Evolutionary conservation across 1,140 invertebrate species (phyloP).

Genomic region (Reticulitermes speratus): DNA sequence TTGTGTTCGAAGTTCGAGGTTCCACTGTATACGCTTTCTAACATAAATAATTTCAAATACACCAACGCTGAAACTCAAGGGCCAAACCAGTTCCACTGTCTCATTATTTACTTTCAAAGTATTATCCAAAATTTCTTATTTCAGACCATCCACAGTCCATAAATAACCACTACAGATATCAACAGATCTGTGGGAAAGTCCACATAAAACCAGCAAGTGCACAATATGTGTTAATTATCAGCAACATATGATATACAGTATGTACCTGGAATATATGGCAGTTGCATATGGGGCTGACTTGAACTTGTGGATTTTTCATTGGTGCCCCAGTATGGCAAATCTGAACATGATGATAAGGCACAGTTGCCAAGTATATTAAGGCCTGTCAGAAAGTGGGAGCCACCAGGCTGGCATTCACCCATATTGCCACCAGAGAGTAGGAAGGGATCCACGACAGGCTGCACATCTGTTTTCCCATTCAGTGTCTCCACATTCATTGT

Average conservation of each 20-base stretch:
- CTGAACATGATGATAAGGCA: slow-evolving; percentile 44
- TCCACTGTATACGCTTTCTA: too few relatives aligned
- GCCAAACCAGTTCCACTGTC: too few relatives aligned
- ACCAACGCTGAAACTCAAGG: too few relatives aligned
- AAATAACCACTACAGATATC: too few relatives aligned
- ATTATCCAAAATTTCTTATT: too few relatives aligned
- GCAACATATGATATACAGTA: background rate
- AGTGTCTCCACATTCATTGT: slow-evolving; percentile 50
- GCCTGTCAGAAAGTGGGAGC: slow-evolving; percentile 48
- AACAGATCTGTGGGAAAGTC: too few relatives aligned
- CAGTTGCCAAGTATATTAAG: slow-evolving; percentile 46
- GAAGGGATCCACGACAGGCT: slow-evolving; percentile 50
- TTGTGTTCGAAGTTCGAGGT: too few relatives aligned
- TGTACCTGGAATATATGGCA: background rate
- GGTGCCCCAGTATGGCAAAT: slow-evolving; percentile 39
- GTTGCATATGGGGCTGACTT: background rate
- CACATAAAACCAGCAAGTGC: too few relatives aligned
- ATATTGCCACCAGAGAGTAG: slow-evolving; percentile 50
- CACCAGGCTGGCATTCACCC: slow-evolving; percentile 50
- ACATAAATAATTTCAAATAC: too few relatives aligned
- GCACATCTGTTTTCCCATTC: slow-evolving; percentile 47
- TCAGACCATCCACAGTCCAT: too few relatives aligned
- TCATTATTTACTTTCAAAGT: too few relatives aligned
- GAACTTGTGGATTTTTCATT: background rate
- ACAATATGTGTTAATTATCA: too few relatives aligned